Base-by-base conservation (phyloP, 2,888 invertebrate species). In the Villa cingulata region DNA sequence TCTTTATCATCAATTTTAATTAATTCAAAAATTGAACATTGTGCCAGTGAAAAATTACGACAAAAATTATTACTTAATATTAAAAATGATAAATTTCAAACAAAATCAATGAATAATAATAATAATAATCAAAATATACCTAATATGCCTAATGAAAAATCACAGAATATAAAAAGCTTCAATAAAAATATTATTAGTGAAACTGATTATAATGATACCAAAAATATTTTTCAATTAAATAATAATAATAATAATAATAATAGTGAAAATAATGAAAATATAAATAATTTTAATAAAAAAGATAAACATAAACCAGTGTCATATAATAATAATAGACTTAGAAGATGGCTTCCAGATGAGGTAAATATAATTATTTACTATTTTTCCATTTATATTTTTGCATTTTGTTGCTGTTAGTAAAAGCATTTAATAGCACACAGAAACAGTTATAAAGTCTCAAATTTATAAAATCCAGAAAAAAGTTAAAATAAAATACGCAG, bases 311-410 rank as follows among this genome's bases (percentile, higher is more conserved):
- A 54, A 52, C 52, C 52, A 51, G 52, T 49, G 41, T 51, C 49
- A 47, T 54, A 54, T 46, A 55, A 52, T 51, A 55, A 54, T 46
- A 55, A 52, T 51, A 55, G 60, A 53, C 56, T 70, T 56, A 80
- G 77, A 63, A 73, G 81, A 61, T 83, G 81, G 81, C 73, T 82
- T 60, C 76, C 81, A 38, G 80, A 81, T 63, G 81, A 81, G 58
- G 73, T 73, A 63, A 70, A 58, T 55, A n/a, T 41, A 9, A 4
- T 32, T 32, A 16, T 36, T 36, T 5, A 7, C 9, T 36, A 7
- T 36, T 36, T 36, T 36, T 4, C 15, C n/a, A 10, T 34, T 34
- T 34, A 14, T 34, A 10, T 34, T 34, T 34, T 34, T n/a, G n/a
- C n/a, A 10, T 34, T 15, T 2, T 34, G 14, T 34, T 15, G 14